Evolutionary conservation across 2,797 vertebrate genomes (phyloP).

Genomic region (Lagocephalus sceleratus): DNA sequence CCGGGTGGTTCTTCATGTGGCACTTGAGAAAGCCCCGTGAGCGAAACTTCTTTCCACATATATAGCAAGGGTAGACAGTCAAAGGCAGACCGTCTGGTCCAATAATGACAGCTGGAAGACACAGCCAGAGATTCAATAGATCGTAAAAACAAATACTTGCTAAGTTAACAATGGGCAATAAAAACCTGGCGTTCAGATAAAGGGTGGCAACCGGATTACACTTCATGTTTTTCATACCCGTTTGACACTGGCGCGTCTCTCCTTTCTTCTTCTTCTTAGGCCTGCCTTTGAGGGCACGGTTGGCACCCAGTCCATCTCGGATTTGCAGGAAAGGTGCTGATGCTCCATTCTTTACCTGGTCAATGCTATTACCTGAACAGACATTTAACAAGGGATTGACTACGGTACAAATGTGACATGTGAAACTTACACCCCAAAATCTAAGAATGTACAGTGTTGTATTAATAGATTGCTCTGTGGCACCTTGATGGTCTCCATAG

Average conservation of each 20-base stretch:
- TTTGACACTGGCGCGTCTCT: slow-evolving; percentile 93
- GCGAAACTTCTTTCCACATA: slow-evolving; percentile 99
- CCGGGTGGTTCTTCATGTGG: slow-evolving; percentile 95
- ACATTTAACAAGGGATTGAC: slow-evolving; percentile 14
- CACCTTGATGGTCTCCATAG: neutral
- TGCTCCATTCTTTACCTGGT: slow-evolving; percentile 88
- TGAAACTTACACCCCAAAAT: neutral
- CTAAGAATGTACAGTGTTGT: neutral
- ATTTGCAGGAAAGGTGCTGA: slow-evolving; percentile 93
- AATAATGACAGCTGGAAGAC: slow-evolving; percentile 89
- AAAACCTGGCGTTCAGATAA: no score
- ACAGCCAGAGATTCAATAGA: neutral
- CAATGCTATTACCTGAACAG: slow-evolving; percentile 86
- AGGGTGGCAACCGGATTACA: no score
- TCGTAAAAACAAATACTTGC: neutral
- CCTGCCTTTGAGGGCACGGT: slow-evolving; percentile 91
- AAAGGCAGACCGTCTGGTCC: slow-evolving; percentile 95
- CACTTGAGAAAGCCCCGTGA: slow-evolving; percentile 97
- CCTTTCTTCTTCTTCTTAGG: slow-evolving; percentile 94
- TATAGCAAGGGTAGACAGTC: slow-evolving; percentile 97
- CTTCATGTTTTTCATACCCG: slow-evolving; percentile 77
- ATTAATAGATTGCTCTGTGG: neutral
- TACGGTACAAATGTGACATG: neutral
- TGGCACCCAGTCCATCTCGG: slow-evolving; percentile 86
- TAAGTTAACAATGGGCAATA: no score